A percentile compares a stretch with the other conserved stretches of the same genome.
phyloP scores from a whole-genome alignment of 2,888 invertebrate genomes.

The Ophion slaviceki region DNA sequence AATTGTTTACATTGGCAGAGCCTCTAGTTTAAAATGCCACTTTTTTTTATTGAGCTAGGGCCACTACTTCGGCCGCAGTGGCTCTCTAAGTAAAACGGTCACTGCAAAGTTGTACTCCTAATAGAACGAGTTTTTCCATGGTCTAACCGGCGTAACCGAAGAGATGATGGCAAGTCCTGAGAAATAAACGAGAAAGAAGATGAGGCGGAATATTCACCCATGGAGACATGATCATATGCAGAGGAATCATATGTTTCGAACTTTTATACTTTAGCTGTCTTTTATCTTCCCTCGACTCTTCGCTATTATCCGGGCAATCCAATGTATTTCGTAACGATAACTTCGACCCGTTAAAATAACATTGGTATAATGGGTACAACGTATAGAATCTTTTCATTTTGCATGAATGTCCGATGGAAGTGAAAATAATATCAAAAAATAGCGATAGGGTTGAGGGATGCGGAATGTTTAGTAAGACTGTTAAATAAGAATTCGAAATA shows the following conservation, averaged over 20 bases:
- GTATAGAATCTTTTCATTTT: conserved; percentile 28
- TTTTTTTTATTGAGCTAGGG: too few relatives aligned
- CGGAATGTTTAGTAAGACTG: conserved; percentile 44
- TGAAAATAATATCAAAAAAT: conserved; percentile 49
- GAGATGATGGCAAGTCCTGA: conserved; percentile 9
- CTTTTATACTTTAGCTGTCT: conserved; percentile 15
- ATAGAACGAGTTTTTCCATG: conserved; percentile 60
- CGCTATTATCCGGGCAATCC: too few relatives aligned
- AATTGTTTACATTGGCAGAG: too few relatives aligned
- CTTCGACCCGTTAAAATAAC: conserved; percentile 37
- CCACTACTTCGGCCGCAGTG: too few relatives aligned
- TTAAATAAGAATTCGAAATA: conserved; percentile 16
- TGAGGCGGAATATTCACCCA: conserved; percentile 26
- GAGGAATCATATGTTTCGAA: conserved; percentile 54
- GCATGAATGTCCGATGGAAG: conserved; percentile 26
- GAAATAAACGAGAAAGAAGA: background rate
- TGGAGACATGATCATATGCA: conserved; percentile 44
- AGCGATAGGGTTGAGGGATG: conserved; percentile 3
- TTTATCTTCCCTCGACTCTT: too few relatives aligned
- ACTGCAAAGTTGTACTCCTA: too few relatives aligned
- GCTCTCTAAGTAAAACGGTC: too few relatives aligned
- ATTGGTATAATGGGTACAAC: conserved; percentile 40
- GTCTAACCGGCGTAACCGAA: conserved; percentile 46
- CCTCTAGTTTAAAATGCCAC: too few relatives aligned
- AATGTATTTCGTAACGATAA: conserved; percentile 23